Conservation (phyloP, 2,113 vertebrate species). For the Tenebrosternarchus preto region DNA sequence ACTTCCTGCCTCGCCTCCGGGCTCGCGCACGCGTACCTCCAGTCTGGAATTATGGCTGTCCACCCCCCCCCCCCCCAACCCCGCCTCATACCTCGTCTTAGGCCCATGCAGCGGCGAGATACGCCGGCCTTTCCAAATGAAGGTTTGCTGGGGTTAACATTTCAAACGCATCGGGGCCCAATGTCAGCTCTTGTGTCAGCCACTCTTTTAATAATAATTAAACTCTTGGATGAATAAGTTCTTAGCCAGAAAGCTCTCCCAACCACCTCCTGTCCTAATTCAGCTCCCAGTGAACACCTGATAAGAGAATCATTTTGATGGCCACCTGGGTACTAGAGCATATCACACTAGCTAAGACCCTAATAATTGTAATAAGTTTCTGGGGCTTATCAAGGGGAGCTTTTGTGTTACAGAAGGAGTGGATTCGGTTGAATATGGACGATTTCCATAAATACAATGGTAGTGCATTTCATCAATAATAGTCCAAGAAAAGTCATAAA, state of each 20-base stretch:
- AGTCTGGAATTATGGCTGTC: conserved; percentile 90
- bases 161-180: conserved; percentile 89
- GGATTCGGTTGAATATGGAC: conserved; percentile 54
- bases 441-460: conserved; percentile 60
- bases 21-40: conserved; percentile 82
- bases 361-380: conserved; percentile 72
- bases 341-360: conserved; percentile 73
- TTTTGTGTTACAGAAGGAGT: conserved; percentile 59
- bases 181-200: conserved; percentile 74
- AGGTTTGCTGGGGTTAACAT: conserved; percentile 88
- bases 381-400: conserved; percentile 65
- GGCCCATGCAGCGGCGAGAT: conserved; percentile 89
- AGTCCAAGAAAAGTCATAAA: conserved; percentile 19
- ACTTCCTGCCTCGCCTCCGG: conserved; percentile 83
- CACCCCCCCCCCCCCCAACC: conserved; percentile 82
- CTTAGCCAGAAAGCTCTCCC: conserved; percentile 62
- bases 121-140: conserved; percentile 95
- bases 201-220: conserved; percentile 97
- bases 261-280: conserved; percentile 62
- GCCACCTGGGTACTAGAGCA: conserved; percentile 70
- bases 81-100: conserved; percentile 86
- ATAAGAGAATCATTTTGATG: conserved; percentile 78
- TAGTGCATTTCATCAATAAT: conserved; percentile 46
- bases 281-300: conserved; percentile 71
- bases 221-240: conserved; percentile 82